These are phyloP conservation scores for Eurois occulta DNA, from an alignment of 2,888 invertebrate species.

Conservation along the genomic window DNA sequence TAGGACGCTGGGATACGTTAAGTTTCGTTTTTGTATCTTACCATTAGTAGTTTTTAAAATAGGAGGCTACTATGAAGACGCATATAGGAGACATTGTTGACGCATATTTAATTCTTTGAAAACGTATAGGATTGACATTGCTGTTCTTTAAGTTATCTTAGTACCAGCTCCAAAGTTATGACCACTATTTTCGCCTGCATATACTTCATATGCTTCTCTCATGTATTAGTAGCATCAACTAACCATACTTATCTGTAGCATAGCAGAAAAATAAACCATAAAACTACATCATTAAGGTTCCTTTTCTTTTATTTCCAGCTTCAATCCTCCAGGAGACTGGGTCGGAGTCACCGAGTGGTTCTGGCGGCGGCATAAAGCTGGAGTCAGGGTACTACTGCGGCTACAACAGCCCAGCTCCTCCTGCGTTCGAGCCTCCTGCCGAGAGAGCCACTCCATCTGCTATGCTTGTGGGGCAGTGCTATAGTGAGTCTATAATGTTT, in stretches of 20 bases:
- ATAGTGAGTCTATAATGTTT: slow-evolving; percentile 91
- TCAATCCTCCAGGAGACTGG: slow-evolving; percentile 98
- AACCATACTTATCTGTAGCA: neutral
- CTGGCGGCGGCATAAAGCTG: slow-evolving; percentile 87
- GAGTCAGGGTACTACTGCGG: slow-evolving; percentile 89
- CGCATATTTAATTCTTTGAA: neutral
- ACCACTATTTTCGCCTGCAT: neutral
- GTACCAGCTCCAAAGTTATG: neutral
- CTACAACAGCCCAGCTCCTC: slow-evolving; percentile 88
- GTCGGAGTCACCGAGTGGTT: slow-evolving; percentile 91
- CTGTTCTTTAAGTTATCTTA: neutral
- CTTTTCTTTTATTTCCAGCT: slow-evolving; percentile 91
- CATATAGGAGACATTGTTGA: neutral
- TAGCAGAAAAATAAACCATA: neutral
- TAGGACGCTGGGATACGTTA: no score
- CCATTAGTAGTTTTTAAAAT: neutral
- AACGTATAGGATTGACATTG: neutral
- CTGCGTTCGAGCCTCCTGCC: slow-evolving; percentile 84
- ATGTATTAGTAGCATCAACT: neutral
- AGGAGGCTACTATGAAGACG: neutral
- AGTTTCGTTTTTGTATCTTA: neutral
- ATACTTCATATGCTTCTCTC: neutral
- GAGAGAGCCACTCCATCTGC: slow-evolving; percentile 91
- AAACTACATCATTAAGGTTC: neutral
- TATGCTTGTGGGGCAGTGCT: slow-evolving; percentile 94